A percentile compares a stretch with the other conserved stretches of the same genome.
Conservation (phyloP, 2,113 vertebrate genomes). For the Tringa solitaria region DNA sequence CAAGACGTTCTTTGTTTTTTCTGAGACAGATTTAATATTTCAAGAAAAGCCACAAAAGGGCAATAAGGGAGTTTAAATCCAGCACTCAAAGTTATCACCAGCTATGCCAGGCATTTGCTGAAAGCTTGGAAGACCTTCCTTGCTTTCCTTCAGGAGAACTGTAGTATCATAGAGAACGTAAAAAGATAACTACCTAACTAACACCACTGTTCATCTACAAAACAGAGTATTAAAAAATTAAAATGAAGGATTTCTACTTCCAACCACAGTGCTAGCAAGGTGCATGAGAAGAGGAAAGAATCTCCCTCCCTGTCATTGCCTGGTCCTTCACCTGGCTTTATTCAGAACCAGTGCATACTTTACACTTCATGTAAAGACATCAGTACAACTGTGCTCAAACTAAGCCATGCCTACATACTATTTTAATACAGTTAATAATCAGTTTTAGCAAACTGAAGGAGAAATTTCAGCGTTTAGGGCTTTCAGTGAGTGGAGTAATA, state of each 20-base stretch:
- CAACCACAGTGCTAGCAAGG: neutral
- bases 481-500: neutral
- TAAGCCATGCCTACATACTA: neutral
- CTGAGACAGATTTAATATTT: neutral
- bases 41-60: neutral
- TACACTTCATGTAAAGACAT: neutral
- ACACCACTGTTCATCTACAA: neutral
- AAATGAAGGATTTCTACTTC: neutral
- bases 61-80: neutral
- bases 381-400: neutral
- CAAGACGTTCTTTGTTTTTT: neutral
- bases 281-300: neutral
- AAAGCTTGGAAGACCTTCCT: neutral
- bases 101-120: neutral
- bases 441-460: neutral
- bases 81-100: neutral
- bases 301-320: rapidly evolving
- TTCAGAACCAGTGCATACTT: neutral
- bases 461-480: neutral
- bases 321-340: neutral
- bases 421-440: neutral
- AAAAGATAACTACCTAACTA: neutral
- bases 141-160: neutral
- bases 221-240: neutral
- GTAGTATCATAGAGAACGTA: neutral